Percentiles rank a stretch among this genome's conserved stretches.
Evolutionary conservation across 2,888 invertebrate genomes (phyloP).

Genomic region (Allacma fusca): DNA sequence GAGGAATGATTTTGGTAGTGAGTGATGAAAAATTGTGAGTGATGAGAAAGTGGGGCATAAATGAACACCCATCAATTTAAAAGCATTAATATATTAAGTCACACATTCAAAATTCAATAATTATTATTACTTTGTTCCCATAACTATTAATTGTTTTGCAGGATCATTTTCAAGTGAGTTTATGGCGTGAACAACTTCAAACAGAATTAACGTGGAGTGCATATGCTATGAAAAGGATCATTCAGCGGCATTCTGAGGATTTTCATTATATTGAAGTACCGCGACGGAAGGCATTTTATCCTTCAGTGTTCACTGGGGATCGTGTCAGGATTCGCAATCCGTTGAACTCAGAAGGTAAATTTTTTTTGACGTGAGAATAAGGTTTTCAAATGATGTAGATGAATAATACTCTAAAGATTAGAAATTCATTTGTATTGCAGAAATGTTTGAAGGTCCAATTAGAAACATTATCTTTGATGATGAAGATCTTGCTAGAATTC

Average conservation of each 20-base stretch:
- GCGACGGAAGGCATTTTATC: constrained; percentile 84
- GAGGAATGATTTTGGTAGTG: too few relatives aligned
- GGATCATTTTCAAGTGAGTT: constrained; percentile 75
- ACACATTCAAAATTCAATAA: too few relatives aligned
- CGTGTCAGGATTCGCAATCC: constrained; percentile 67
- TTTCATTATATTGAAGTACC: constrained; percentile 79
- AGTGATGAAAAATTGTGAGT: too few relatives aligned
- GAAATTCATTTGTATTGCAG: constrained; percentile 3
- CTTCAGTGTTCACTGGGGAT: constrained; percentile 84
- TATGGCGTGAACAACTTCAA: constrained; percentile 84
- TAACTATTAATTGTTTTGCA: constrained; percentile 43
- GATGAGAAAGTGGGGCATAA: too few relatives aligned
- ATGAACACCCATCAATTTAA: too few relatives aligned
- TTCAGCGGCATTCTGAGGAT: constrained; percentile 72
- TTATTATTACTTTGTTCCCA: too few relatives aligned
- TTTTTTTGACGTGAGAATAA: too few relatives aligned
- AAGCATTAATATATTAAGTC: too few relatives aligned
- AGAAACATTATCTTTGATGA: not conserved
- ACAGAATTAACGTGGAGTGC: constrained; percentile 72
- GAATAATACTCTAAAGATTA: too few relatives aligned
- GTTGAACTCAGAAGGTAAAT: constrained; percentile 61
- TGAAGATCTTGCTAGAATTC: constrained; percentile 65
- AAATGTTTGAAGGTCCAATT: not conserved
- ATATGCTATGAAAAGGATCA: constrained; percentile 74
- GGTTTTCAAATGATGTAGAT: too few relatives aligned